Evolutionary conservation across 2,888 invertebrate genomes (phyloP), one percentile per base, ranked within the genome.

Genomic region (Aethes cnicana): DNA sequence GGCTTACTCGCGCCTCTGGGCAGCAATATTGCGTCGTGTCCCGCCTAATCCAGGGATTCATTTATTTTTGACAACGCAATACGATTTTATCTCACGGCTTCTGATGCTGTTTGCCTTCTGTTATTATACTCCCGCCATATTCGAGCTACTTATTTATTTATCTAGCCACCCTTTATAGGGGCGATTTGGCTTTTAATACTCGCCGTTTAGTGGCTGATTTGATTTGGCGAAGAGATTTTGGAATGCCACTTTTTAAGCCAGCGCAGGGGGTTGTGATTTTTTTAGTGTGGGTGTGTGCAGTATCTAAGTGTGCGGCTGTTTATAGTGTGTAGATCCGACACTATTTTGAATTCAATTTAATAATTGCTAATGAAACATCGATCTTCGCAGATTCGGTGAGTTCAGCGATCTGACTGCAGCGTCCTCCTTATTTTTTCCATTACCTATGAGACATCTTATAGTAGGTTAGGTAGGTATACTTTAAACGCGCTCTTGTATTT

Each of bases 11-110:
- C 58, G 79, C 78, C 84, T 83, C 80, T 73, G 77, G 78, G 81
- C 79, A 74, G 80, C 84, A 88, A 86, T 89, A 88, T 87, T 85
- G 86, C 84, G 77, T 74, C 81, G 81, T 83, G 83, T 82, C 83
- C 82, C 77, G 73, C 80, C 87, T 89, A 89, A 89, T 89, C 89
- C 87, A 75, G 68, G 84, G 87, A 88, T 89, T 89, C 88, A 89
- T 89, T 89, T 89, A 89, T 89, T 89, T 89, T 89, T 89, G 89
- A 89, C 89, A 88, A 88, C 89, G 88, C 89, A 85, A 89, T 87
- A 86, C 87, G 88, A 89, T 89, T 89, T 87, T 89, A 88, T 89
- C 89, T 87, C 85, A 82, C 79, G 85, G 87, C 88, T 87, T 88
- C 88, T 84, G 84, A 85, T 86, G 86, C 86, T 88, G 88, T 89